Evolutionary conservation across 1,140 invertebrate genomes (phyloP), one percentile per base, ranked within the genome.

Genomic region (Temnothorax curvispinosus): DNA sequence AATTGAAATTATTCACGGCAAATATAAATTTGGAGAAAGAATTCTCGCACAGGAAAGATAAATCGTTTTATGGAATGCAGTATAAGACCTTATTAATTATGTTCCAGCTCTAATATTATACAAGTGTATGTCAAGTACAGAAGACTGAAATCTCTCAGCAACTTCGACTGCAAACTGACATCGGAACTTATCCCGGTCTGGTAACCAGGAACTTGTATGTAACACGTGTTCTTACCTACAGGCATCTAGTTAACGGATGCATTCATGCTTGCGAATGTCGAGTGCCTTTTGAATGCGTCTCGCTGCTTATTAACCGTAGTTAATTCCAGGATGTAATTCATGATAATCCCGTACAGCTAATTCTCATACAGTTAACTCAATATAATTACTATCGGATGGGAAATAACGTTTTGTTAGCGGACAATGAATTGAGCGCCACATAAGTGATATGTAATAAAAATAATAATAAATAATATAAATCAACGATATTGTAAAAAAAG

Each of bases 181-280:
- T 80, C 62, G 58, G 71, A 89, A 89, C 67, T 89, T 89, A 60
- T 56, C 52, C 15, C 47, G 54, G 41, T 74, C 77, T 54, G 13
- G 67, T 82, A 82, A 87, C 75, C 32, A 32, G 47, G 41, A 77
- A 77, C 62, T 82, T 72, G 47, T 38, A 74, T 38, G 54, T 71
- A 80, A 80, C 88, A 88, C 60, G 87, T 84, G 81, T 80, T 60
- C 67, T 71, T 56, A 47, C 54, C 76, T 60, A n/a, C 74, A 88
- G 69, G 58, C 87, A 56, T 64, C 50, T 89, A 88, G 85, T 89
- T 89, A 85, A 74, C 67, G 69, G 85, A 86, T 74, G 75, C 82
- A 69, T 65, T 69, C 80, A 50, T 56, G 64, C 78, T 56, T 60
- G 27, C 50, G 50, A 50, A 81, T 69, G 64, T 74, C 9, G 38